A percentile compares a stretch with the other conserved stretches of the same genome.
These are phyloP conservation scores for Eptatretus burgeri DNA, from an alignment of 2,113 vertebrate genomes.

Conservation along the genomic window DNA sequence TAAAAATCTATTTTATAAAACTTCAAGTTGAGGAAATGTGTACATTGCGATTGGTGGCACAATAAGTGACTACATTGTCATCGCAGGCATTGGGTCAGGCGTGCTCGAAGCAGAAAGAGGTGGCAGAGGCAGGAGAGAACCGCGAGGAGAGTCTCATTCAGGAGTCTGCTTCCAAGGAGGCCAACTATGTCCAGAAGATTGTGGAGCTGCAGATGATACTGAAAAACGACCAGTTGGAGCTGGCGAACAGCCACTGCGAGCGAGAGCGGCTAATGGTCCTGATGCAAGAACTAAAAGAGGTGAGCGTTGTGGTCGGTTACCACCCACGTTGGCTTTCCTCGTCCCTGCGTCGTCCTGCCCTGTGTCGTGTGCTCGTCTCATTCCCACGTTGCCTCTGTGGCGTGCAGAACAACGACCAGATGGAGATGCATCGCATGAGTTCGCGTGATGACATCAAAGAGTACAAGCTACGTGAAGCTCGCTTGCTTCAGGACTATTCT, in stretches of 20 bases:
- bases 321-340: too few species aligned
- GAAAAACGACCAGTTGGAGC: constrained; percentile 33
- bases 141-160: constrained; percentile 72
- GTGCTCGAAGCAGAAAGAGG: constrained; percentile 77
- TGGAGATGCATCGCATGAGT: constrained; percentile 51
- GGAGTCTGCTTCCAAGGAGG: constrained; percentile 79
- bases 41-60: too few species aligned
- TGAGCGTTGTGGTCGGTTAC: constrained; percentile 11
- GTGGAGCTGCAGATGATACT: constrained; percentile 63
- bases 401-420: constrained; percentile 47
- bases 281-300: constrained; percentile 54
- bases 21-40: too few species aligned
- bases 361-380: too few species aligned
- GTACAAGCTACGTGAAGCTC: constrained; percentile 54
- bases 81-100: constrained; percentile 74
- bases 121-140: constrained; percentile 70
- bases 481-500: constrained; percentile 74
- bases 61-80: neutral
- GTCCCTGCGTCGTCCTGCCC: too few species aligned
- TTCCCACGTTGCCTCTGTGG: too few species aligned
- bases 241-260: constrained; percentile 50
- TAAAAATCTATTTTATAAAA: too few species aligned
- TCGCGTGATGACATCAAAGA: constrained; percentile 74
- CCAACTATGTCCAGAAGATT: constrained; percentile 53
- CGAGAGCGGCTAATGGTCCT: constrained; percentile 41